These are phyloP conservation scores for Hofmannophila pseudospretella DNA, from an alignment of 2,888 invertebrate species.

Conservation along the genomic window DNA sequence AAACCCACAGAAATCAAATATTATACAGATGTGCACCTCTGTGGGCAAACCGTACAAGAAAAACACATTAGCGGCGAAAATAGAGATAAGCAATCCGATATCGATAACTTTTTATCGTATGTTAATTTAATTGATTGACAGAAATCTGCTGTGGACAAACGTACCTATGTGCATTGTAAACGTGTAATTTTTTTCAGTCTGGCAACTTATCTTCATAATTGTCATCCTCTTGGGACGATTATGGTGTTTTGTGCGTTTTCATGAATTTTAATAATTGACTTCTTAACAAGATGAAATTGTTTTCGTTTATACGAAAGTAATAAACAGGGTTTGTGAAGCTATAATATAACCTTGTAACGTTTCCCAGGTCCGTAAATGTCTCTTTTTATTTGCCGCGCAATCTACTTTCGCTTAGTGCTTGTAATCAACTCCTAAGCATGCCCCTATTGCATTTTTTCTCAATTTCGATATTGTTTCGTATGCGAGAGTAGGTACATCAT, in stretches of 20 bases:
- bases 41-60: too few relatives aligned
- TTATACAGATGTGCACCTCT: too few relatives aligned
- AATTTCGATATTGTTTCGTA: too few relatives aligned
- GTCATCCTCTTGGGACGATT: conserved; percentile 14
- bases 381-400: conserved; percentile 45
- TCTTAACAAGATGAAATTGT: conserved; percentile 13
- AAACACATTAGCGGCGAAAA: too few relatives aligned
- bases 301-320: conserved; percentile 9
- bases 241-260: conserved; percentile 23
- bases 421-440: conserved; percentile 17
- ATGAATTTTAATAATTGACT: conserved; percentile 12
- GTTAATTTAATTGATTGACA: too few relatives aligned
- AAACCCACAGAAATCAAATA: too few relatives aligned
- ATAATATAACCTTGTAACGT: conserved; percentile 9
- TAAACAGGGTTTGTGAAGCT: conserved; percentile 14
- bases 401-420: conserved; percentile 28
- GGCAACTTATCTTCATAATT: conserved; percentile 7
- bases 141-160: too few relatives aligned
- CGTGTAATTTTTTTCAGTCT: conserved; percentile 2
- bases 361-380: conserved; percentile 14
- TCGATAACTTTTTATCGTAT: too few relatives aligned
- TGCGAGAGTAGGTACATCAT: too few relatives aligned
- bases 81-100: too few relatives aligned
- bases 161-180: too few relatives aligned
- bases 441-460: too few relatives aligned